A percentile compares a stretch with the other conserved stretches of the same genome.
These are phyloP conservation scores for Laticauda colubrina DNA, from an alignment of 2,113 vertebrate species.

Conservation along the genomic window DNA sequence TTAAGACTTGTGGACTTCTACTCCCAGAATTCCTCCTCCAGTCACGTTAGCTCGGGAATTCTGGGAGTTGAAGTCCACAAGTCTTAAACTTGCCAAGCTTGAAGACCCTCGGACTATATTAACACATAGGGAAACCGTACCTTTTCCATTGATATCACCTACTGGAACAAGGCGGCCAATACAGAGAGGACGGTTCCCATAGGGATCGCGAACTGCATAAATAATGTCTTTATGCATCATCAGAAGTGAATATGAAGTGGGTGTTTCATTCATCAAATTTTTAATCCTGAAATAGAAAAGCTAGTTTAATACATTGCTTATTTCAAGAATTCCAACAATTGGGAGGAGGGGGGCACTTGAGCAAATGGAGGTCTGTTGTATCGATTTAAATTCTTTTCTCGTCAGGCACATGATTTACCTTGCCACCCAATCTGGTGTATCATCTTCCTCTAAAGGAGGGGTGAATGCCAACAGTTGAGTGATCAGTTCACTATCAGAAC, in stretches of 20 bases:
- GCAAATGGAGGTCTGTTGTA: background rate
- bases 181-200: slow-evolving; percentile 93
- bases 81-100: no score
- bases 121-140: slow-evolving; percentile 50
- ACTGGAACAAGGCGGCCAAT: slow-evolving; percentile 89
- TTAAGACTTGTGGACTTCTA: no score
- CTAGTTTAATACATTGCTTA: slow-evolving; percentile 12
- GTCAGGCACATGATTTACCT: slow-evolving; percentile 71
- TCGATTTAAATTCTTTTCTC: background rate
- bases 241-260: slow-evolving; percentile 90
- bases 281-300: slow-evolving; percentile 81
- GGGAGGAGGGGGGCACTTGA: background rate
- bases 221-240: slow-evolving; percentile 95
- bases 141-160: slow-evolving; percentile 80
- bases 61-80: no score
- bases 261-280: slow-evolving; percentile 94
- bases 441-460: slow-evolving; percentile 88
- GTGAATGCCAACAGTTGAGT: slow-evolving; percentile 94
- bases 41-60: no score
- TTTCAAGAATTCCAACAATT: background rate
- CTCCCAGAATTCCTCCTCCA: no score
- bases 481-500: slow-evolving; percentile 97
- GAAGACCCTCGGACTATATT: no score
- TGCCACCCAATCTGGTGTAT: slow-evolving; percentile 93
- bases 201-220: slow-evolving; percentile 93